phyloP scores from a whole-genome alignment of 2,888 invertebrate genomes.

The Agapostemon virescens region DNA sequence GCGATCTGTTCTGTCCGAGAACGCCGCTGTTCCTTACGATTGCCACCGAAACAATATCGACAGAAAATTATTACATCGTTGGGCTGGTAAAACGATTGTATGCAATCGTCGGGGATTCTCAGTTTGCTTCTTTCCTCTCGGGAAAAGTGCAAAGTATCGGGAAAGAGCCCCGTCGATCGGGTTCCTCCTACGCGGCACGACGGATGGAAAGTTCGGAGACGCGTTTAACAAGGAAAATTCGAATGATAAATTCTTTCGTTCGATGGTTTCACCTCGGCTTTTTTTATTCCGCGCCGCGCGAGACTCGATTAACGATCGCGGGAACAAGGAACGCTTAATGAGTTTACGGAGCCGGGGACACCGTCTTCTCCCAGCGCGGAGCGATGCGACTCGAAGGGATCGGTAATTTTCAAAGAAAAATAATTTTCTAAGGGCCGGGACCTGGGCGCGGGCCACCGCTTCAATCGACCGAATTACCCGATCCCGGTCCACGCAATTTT shows the following conservation, averaged over 20 bases:
- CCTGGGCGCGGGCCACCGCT: slow-evolving; percentile 44
- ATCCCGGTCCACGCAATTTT: slow-evolving; percentile 40
- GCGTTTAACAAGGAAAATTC: slow-evolving; percentile 61
- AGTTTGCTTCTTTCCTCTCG: too few relatives aligned
- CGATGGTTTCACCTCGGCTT: slow-evolving; percentile 50
- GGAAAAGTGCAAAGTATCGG: neutral
- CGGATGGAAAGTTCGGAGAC: too few relatives aligned
- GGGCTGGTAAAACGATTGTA: too few relatives aligned
- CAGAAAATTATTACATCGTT: too few relatives aligned
- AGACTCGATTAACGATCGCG: slow-evolving; percentile 72
- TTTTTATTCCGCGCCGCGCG: slow-evolving; percentile 35
- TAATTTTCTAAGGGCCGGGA: slow-evolving; percentile 77
- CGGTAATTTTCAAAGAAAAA: slow-evolving; percentile 79
- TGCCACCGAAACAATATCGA: too few relatives aligned
- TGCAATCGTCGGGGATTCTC: too few relatives aligned
- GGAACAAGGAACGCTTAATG: slow-evolving; percentile 78
- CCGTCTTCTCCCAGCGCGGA: slow-evolving; percentile 41
- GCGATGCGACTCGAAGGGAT: slow-evolving; percentile 70
- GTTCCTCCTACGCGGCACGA: neutral
- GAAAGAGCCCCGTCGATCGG: neutral
- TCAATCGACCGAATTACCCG: slow-evolving; percentile 59
- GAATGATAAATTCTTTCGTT: slow-evolving; percentile 67
- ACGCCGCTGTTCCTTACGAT: too few relatives aligned
- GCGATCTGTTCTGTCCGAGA: too few relatives aligned
- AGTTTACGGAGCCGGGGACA: slow-evolving; percentile 72